phyloP scores from a whole-genome alignment of 2,888 invertebrate genomes.

The Junonia oenone region DNA sequence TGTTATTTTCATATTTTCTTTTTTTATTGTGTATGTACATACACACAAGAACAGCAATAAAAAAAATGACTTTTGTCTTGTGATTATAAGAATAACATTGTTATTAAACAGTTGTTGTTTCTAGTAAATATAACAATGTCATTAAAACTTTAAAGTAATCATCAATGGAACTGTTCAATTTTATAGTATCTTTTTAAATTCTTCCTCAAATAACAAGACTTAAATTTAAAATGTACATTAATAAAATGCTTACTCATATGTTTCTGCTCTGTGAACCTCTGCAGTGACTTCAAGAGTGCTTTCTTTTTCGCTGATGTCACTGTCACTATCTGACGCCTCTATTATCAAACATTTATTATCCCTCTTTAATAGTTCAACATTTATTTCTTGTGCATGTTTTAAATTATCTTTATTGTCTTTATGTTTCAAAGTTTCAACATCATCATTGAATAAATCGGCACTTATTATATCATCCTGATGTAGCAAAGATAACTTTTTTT shows the following conservation, averaged over 20 bases:
- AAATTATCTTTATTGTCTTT: neutral
- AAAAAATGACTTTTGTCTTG: too few species aligned
- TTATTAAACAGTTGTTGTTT: too few species aligned
- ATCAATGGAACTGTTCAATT: too few species aligned
- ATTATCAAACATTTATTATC: conserved; percentile 36
- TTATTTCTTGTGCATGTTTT: neutral
- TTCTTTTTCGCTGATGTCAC: conserved; percentile 34
- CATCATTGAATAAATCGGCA: neutral
- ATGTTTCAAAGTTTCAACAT: neutral
- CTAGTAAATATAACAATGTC: too few species aligned
- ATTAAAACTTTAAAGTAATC: too few species aligned
- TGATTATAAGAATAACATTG: neutral
- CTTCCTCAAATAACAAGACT: too few species aligned
- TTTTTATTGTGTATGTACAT: too few species aligned
- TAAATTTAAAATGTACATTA: neutral
- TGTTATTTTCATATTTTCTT: too few species aligned
- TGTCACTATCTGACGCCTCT: conserved; percentile 58
- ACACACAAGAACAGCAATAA: too few species aligned
- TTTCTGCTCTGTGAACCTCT: conserved; percentile 51
- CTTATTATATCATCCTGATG: neutral
- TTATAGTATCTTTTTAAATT: too few species aligned
- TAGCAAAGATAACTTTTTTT: neutral
- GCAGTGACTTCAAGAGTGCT: conserved; percentile 46
- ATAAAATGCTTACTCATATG: conserved; percentile 45
- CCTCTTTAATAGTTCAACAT: neutral